These are phyloP conservation scores for Charina bottae DNA, from an alignment of 2,113 vertebrate genomes.

Conservation along the genomic window DNA sequence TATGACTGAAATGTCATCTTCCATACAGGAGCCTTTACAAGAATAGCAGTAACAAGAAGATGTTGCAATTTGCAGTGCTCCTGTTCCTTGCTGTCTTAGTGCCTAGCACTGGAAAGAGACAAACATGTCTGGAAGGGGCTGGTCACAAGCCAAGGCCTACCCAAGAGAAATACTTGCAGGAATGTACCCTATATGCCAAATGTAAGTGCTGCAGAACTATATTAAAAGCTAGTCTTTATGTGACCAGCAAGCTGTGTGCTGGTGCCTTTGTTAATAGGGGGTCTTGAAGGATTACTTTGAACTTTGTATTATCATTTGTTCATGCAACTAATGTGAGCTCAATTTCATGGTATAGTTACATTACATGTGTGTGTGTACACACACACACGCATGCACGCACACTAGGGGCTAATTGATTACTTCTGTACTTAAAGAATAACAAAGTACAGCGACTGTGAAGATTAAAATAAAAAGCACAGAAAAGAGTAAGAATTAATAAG, in stretches of 20 bases:
- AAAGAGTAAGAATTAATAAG: neutral
- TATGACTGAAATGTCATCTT: slow-evolving; percentile 37
- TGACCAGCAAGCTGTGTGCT: neutral
- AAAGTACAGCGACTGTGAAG: neutral
- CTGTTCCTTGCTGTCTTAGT: slow-evolving; percentile 48
- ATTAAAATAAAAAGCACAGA: neutral
- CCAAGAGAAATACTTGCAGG: slow-evolving; percentile 62
- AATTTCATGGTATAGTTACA: neutral
- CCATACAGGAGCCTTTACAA: slow-evolving; percentile 35
- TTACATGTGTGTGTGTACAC: neutral
- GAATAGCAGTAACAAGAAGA: slow-evolving; percentile 18
- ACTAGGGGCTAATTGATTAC: neutral
- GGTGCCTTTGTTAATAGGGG: slow-evolving; percentile 6
- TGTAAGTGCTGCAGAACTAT: slow-evolving; percentile 61
- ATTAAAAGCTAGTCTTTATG: slow-evolving; percentile 15
- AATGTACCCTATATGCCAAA: slow-evolving; percentile 70
- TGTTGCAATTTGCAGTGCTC: slow-evolving; percentile 54
- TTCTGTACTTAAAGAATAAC: neutral
- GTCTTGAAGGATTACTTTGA: neutral
- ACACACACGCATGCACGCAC: neutral
- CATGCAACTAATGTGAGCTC: slow-evolving; percentile 11
- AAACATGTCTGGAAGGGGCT: slow-evolving; percentile 61
- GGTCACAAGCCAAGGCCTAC: slow-evolving; percentile 68
- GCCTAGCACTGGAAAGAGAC: slow-evolving; percentile 37
- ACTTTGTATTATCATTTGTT: slow-evolving; percentile 9